phyloP scores from a whole-genome alignment of 2,888 invertebrate genomes.

The Eueremaeus valkanovi region DNA sequence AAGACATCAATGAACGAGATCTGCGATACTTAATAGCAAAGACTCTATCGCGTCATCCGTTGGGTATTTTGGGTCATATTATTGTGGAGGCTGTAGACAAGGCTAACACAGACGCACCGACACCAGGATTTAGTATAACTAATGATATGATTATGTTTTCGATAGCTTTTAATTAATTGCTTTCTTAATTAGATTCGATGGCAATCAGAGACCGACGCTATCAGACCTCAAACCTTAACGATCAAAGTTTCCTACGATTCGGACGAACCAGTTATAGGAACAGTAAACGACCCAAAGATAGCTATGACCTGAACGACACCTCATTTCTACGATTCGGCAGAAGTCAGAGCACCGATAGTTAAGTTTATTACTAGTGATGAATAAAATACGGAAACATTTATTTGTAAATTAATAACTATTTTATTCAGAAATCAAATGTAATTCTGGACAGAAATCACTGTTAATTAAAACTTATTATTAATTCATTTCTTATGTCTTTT shows the following conservation, averaged over 20 bases:
- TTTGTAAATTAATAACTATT: constrained; percentile 17
- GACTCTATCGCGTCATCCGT: constrained; percentile 14
- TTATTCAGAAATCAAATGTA: constrained; percentile 9
- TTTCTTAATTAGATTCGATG: neutral
- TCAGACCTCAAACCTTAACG: constrained; percentile 11
- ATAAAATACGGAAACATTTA: neutral
- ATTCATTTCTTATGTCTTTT: neutral
- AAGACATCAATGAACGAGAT: constrained; percentile 9
- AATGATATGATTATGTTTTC: no score
- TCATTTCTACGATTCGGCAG: constrained; percentile 37
- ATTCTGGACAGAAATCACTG: neutral
- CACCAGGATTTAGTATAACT: neutral
- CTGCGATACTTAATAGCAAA: constrained; percentile 14
- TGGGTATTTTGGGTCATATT: constrained; percentile 23
- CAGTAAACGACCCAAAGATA: constrained; percentile 30
- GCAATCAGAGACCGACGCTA: constrained; percentile 9
- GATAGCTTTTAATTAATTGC: neutral
- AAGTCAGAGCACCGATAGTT: neutral
- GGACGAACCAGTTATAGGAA: constrained; percentile 32
- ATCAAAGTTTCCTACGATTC: constrained; percentile 40
- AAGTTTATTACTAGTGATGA: neutral
- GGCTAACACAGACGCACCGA: neutral
- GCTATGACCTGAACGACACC: constrained; percentile 33
- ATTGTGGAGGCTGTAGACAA: constrained; percentile 13
- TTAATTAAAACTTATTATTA: no score